Conservation (phyloP, 2,888 invertebrate genomes). For the Pristionchus fissidentatus region DNA sequence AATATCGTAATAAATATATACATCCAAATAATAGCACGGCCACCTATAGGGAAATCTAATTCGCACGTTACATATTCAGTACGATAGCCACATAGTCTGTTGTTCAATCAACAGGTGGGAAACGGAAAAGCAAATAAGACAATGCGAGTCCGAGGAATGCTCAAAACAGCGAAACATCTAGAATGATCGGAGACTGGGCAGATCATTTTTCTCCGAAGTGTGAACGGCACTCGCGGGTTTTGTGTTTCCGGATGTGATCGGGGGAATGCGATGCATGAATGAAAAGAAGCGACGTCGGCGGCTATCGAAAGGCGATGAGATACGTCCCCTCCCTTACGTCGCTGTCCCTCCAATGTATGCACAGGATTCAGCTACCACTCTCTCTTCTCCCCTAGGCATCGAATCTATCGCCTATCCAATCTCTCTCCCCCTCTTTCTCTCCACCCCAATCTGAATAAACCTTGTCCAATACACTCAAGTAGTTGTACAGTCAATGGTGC, state of each 20-base stretch:
- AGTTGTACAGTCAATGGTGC: slow-evolving; percentile 12
- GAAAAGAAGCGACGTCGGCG: neutral
- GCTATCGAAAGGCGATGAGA: neutral
- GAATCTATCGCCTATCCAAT: neutral
- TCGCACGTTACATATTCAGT: too few relatives aligned
- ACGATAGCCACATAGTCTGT: too few relatives aligned
- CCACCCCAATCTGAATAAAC: slow-evolving; percentile 19
- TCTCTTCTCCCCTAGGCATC: neutral
- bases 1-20: too few relatives aligned
- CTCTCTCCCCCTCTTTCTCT: neutral
- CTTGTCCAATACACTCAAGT: neutral
- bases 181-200: too few relatives aligned
- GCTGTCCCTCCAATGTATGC: slow-evolving; percentile 18
- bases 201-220: slow-evolving; percentile 21
- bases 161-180: neutral
- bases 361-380: slow-evolving; percentile 38
- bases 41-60: too few relatives aligned
- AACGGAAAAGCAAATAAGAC: too few relatives aligned
- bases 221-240: neutral
- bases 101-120: too few relatives aligned
- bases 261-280: slow-evolving; percentile 19
- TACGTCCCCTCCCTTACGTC: slow-evolving; percentile 15
- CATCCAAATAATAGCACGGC: too few relatives aligned
- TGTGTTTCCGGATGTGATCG: slow-evolving; percentile 4
- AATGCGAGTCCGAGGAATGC: too few relatives aligned